Evolutionary conservation across 23 tunicate genomes (phyloP), one percentile per base, ranked within the genome.

Genomic region (Pegea sp.): DNA sequence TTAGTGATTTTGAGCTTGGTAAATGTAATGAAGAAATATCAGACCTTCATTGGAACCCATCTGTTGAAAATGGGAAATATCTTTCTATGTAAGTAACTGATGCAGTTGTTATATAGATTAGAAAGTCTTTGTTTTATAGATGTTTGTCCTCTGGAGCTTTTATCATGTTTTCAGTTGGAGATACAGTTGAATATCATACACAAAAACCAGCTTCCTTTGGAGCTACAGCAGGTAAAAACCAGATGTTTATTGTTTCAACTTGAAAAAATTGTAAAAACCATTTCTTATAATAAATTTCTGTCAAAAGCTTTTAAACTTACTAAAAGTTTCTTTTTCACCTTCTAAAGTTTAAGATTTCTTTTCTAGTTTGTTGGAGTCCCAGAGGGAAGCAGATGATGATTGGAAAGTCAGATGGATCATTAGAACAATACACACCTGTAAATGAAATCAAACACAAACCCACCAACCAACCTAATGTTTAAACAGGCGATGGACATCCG

Each of bases 301-400:
- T n/a, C n/a, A n/a, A n/a, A 16, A 25, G 42, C 11, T 27, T 23
- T 26, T 26, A 55, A 22, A 11, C n/a, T 16, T 7, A 6, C 26
- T 13, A 11, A 24, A 11, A 25, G 19, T 55, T 55, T 55, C 11
- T 55, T 11, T 55, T 6, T 33, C 34, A 5, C 21, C 19, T 16
- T 59, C n/a, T 34, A 34, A 4, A 23, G 7, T 4, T 7, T 23
- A 5, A 22, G 50, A 22, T 21, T 63, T 53, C 11, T 26, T 51
- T 57, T 30, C 6, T 55, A 84, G 95, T 63, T 53, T 84, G 81
- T 42, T 91, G 99, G 99, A 78, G 81, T 54, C 92, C 86, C 3
- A 68, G 64, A 44, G 99, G 99, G 16, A 91, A 78, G 58, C 99
- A 91, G 46, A 58, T 91, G 65, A 61, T 91, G 92, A 34, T 91